phyloP scores from a whole-genome alignment of 2,113 vertebrate genomes.

The Acrocephalus arundinaceus region DNA sequence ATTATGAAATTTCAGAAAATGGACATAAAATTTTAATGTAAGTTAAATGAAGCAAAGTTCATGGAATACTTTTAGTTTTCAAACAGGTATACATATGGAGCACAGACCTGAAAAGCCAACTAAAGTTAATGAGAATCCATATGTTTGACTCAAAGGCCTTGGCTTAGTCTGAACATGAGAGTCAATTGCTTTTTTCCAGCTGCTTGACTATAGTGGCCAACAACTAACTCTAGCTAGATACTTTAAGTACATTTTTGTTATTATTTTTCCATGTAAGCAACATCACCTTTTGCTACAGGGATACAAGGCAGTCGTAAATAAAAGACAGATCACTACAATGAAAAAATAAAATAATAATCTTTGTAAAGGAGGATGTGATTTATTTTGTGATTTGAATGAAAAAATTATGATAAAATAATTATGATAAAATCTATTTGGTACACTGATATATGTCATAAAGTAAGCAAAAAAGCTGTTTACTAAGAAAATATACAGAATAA shows the following conservation, averaged over 20 bases:
- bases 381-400: background rate
- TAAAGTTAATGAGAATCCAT: background rate
- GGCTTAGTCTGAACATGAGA: background rate
- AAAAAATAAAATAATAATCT: background rate
- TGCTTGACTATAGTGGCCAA: background rate
- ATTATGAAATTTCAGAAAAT: background rate
- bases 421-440: background rate
- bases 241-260: background rate
- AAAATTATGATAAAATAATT: background rate
- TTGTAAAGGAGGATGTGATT: background rate
- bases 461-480: background rate
- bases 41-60: background rate
- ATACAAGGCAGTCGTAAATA: background rate
- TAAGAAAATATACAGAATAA: background rate
- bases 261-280: background rate
- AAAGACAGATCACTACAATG: background rate
- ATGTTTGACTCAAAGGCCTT: background rate
- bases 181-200: background rate
- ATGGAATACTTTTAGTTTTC: background rate
- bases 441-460: background rate
- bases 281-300: background rate
- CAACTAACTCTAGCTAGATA: background rate
- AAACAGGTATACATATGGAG: background rate
- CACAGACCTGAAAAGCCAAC: background rate
- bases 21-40: background rate